Base-by-base conservation (phyloP, 2,113 vertebrate species). In the Riparia riparia region DNA sequence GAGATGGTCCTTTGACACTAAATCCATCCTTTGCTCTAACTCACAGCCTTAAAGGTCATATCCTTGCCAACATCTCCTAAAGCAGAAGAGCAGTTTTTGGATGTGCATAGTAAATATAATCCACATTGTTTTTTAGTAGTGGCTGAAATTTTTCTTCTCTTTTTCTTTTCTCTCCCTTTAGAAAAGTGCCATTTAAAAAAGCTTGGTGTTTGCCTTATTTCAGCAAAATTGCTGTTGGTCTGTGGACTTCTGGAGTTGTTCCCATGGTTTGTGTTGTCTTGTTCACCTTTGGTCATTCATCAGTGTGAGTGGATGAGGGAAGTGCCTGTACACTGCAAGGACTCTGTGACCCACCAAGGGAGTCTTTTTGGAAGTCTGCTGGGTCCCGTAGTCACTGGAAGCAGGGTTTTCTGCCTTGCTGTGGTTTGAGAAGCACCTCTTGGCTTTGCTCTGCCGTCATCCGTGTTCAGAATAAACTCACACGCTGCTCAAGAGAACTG, bases 371-470 rank as follows among this genome's bases (percentile, higher is more conserved):
- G 60, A 26, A 56, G 34, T 73, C 42, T 32, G 6, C 37, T 47
- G 41, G 7, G 10, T 87, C 8, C 56, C 47, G 70, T n/a, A 66
- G 74, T 44, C n/a, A 6, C 32, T 53, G 45, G 29, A 41, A 14
- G 6, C 7, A 19, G 34, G 4, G 12, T 5, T 56, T 90, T 81
- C 77, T 66, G 34, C 41, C 16, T 50, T 0, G 0, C 21, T 1
- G 1, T 63, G 10, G 29, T 71, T 93, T 37, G 69, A 63, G 69
- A 82, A 56, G 41, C 47, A 51, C 22, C 58, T 79, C 45, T 64
- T 70, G 80, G 17, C 51, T 86, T 94, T 0, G 0, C 42, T 42
- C 65, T 0, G 0, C 53, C 0, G 0, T 71, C 1, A 0, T 29
- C 14, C 1, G 0, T 20, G 1, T 57, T 70, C 6, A 7, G 82